A percentile compares a stretch with the other conserved stretches of the same genome.
phyloP scores from a whole-genome alignment of 2,797 vertebrate genomes.

The Sardinella longiceps region DNA sequence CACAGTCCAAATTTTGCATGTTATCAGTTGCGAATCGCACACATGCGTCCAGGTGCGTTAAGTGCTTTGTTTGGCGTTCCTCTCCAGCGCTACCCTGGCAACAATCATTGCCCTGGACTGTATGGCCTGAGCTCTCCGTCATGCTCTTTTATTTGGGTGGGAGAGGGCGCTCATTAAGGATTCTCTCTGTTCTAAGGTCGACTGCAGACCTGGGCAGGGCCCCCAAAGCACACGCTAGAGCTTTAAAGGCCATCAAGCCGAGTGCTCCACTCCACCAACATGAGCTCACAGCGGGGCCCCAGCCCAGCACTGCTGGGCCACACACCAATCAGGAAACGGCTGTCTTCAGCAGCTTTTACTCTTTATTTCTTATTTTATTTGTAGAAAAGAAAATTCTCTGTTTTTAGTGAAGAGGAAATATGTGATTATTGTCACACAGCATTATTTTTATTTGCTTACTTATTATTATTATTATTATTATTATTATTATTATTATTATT shows the following conservation, averaged over 20 bases:
- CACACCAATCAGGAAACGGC: constrained; percentile 37
- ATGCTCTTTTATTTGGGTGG: constrained; percentile 41
- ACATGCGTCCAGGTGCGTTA: constrained; percentile 49
- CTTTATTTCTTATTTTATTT: background rate
- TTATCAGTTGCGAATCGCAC: constrained; percentile 46
- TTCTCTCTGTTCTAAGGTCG: constrained; percentile 66
- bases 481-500: background rate
- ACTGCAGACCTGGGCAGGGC: constrained; percentile 61
- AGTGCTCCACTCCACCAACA: constrained; percentile 46
- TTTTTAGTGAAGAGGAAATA: background rate
- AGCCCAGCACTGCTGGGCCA: background rate
- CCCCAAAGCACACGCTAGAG: constrained; percentile 48
- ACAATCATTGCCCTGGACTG: constrained; percentile 41
- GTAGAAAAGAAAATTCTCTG: background rate
- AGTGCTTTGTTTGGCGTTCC: constrained; percentile 54
- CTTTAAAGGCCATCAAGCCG: constrained; percentile 59
- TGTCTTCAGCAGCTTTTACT: background rate
- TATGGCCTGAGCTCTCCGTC: constrained; percentile 42
- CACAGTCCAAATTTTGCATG: background rate
- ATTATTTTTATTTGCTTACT: too few relatives aligned
- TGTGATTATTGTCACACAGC: too few relatives aligned
- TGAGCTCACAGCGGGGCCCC: background rate
- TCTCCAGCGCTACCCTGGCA: constrained; percentile 41
- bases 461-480: too few relatives aligned
- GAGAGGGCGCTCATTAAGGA: constrained; percentile 62